phyloP scores from a whole-genome alignment of 2,797 vertebrate species.

The Malacoctenus gilli region DNA sequence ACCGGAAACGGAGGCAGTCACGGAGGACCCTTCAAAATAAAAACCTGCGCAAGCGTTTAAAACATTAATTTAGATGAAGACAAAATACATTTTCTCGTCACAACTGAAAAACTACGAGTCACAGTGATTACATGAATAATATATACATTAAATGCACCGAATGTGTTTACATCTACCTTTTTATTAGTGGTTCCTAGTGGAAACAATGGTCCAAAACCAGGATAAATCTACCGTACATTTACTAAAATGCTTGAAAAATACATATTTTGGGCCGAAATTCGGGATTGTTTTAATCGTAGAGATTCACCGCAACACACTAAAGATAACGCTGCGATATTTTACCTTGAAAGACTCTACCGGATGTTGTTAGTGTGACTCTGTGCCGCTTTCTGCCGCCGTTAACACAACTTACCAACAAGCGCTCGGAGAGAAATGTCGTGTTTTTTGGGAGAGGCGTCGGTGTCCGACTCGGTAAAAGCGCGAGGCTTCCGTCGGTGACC shows the following conservation, averaged over 20 bases:
- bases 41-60: accelerated
- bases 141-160: too few species aligned
- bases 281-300: accelerated
- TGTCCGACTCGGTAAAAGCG: background rate
- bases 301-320: background rate
- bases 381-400: background rate
- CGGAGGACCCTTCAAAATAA: slow-evolving; percentile 43
- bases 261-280: too few species aligned
- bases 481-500: background rate
- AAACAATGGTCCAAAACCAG: too few species aligned
- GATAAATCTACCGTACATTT: too few species aligned
- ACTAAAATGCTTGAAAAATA: too few species aligned
- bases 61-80: too few species aligned
- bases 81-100: accelerated
- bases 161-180: too few species aligned
- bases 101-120: accelerated
- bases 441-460: too few species aligned
- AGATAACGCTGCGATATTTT: background rate
- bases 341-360: slow-evolving; percentile 37
- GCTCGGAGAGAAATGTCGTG: slow-evolving; percentile 7
- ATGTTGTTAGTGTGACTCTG: accelerated
- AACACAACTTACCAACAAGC: slow-evolving; percentile 27
- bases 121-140: accelerated
- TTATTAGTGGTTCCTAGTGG: too few species aligned
- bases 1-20: accelerated